Base-by-base conservation (phyloP, 2,888 invertebrate genomes). In the Hesperia comma region DNA sequence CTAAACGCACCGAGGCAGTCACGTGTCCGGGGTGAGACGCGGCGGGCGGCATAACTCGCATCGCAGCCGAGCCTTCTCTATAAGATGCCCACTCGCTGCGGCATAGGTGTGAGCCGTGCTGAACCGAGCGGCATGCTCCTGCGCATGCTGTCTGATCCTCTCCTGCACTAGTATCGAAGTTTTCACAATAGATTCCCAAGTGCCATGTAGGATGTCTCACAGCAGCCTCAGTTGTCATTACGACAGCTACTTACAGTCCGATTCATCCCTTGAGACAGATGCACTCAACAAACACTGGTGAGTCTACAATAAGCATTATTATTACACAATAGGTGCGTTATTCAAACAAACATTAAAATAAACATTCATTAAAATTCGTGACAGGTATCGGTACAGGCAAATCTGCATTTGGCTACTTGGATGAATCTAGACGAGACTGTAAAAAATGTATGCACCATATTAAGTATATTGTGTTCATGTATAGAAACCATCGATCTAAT, bases 201-300 rank as follows among this genome's bases (percentile, higher is more conserved):
- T 90, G 91, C 88, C 90, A 92, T 92, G 92, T 90, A 92, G 92
- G 82, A 92, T 92, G 92, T 92, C 92, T 85, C 92, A 92, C 86
- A 92, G 90, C 86, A 92, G 92, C 85, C 84, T 91, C 70, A 91
- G 84, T 84, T 90, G 88, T 88, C 91, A 89, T 81, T 92, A 91
- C 80, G 90, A 90, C 88, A 88, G 87, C 86, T 92, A 92, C 77
- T 86, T 91, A 70, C 92, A 90, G 71, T 92, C 92, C 72, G 92
- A 92, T 76, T 92, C 92, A 67, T 91, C 92, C 66, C 87, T 90
- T 41, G 93, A 93, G 83, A 91, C 92, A 77, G 92, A 92, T 72
- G 92, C 93, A 76, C 89, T 93, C 74, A 93, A 93, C 80, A 85
- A 89, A 74, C 93, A 91, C 76, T 91, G 91, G 90, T 92, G 78